phyloP scores from a whole-genome alignment of 2,113 vertebrate genomes.

The Hiodon alosoides region DNA sequence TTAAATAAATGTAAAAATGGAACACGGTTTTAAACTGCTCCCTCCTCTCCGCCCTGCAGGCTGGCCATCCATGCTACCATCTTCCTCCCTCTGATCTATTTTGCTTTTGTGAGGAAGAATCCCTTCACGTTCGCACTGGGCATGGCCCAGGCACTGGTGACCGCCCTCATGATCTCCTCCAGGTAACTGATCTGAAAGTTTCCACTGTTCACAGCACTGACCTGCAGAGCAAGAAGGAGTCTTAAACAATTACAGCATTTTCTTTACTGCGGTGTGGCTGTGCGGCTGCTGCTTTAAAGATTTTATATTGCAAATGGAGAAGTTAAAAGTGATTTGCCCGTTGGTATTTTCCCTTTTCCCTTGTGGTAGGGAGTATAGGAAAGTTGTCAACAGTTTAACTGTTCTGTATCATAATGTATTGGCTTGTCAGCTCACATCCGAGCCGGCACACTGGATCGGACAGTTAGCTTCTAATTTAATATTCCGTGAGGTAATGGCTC shows the following conservation, averaged over 20 bases:
- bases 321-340: neutral
- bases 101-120: slow-evolving; percentile 87
- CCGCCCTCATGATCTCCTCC: slow-evolving; percentile 88
- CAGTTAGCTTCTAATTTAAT: too few species aligned
- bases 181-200: slow-evolving; percentile 63
- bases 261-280: neutral
- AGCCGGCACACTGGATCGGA: neutral
- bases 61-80: slow-evolving; percentile 83
- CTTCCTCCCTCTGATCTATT: slow-evolving; percentile 84
- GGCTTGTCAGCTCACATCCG: neutral
- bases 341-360: neutral
- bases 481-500: too few species aligned
- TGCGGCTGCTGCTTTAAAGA: neutral
- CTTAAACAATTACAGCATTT: neutral
- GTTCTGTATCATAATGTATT: slow-evolving; percentile 3
- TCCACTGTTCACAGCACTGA: slow-evolving; percentile 30
- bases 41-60: slow-evolving; percentile 51
- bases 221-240: neutral
- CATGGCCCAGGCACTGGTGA: slow-evolving; percentile 92
- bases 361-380: neutral
- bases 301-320: slow-evolving; percentile 1
- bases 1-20: too few species aligned
- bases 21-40: too few species aligned
- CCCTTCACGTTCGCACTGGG: slow-evolving; percentile 84
- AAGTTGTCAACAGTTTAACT: neutral